Evolutionary conservation across 1,140 invertebrate genomes (phyloP), one percentile per base, ranked within the genome.

Genomic region (Andrena cerasifolii): DNA sequence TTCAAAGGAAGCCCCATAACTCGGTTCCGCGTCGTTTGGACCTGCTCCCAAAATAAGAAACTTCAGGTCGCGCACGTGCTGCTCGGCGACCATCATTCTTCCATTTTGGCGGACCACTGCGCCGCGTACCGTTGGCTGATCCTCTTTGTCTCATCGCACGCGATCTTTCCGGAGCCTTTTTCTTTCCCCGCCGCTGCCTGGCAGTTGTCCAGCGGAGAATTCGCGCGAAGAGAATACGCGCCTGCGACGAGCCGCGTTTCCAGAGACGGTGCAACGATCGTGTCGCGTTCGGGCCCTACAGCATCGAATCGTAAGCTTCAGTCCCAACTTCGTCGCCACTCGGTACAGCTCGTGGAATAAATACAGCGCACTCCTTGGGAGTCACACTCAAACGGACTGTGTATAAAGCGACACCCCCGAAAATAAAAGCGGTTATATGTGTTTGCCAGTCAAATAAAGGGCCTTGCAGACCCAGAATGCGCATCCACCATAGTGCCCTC

Each of bases 141-240:
- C 54, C 58, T 76, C 72, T 81, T 85, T 81, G 78, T 81, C 80
- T 59, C 14, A 51, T 53, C 18, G 18, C 31, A 14, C 6, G 24
- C 43, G 54, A 51, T 63, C 45, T 14, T 47, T 63, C 53, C 59
- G 28, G 26, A 33, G 40, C 26, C 61, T 70, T 62, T 62, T 59
- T 82, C 66, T 49, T 72, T 71, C 53, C 36, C 71, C 21, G 33
- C n/a, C 61, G 51, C 33, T 45, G 14, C 24, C 45, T 80, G 78
- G 73, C 78, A 63, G 12, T 3, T 33, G 21, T 61, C 61, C 78
- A 80, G n/a, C n/a, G n/a, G 65, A 10, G 47, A 63, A 58, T 70
- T 77, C 43, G 33, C 49, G n/a, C 33, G 28, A 77, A 40, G 40
- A 63, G 65, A 68, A 61, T 53, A 36, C 24, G 56, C 12, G 63